Conservation (phyloP, 2,888 invertebrate species). For the Ecdyonurus torrentis region DNA sequence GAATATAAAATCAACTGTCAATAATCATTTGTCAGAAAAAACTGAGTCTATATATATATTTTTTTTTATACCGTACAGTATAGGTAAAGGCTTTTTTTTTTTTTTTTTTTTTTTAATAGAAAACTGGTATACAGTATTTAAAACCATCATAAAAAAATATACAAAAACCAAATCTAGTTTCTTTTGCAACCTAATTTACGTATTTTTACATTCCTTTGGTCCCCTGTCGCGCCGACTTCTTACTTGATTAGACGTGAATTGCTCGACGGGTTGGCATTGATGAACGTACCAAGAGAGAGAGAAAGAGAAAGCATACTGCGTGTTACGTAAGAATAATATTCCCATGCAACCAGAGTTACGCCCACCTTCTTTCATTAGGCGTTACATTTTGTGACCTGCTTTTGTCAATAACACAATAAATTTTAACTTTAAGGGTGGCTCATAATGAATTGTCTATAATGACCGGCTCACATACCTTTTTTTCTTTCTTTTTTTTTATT, state of each 20-base stretch:
- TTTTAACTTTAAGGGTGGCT: not conserved
- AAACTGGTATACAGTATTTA: too few species aligned
- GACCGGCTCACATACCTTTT: not conserved
- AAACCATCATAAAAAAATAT: too few species aligned
- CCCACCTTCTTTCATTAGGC: not conserved
- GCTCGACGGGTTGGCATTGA: not conserved
- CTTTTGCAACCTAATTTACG: too few species aligned
- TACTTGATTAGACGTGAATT: not conserved
- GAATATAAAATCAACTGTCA: too few species aligned
- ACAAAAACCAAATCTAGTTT: too few species aligned
- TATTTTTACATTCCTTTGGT: too few species aligned
- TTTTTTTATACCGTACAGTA: too few species aligned
- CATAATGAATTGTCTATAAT: not conserved
- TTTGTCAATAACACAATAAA: not conserved
- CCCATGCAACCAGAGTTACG: not conserved
- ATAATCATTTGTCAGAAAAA: too few species aligned
- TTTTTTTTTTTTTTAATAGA: too few species aligned
- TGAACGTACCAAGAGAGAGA: not conserved
- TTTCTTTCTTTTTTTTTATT: too few species aligned
- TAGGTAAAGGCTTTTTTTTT: too few species aligned
- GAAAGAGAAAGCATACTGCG: not conserved
- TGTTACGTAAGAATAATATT: not conserved
- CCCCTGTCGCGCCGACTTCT: not conserved
- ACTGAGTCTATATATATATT: too few species aligned
- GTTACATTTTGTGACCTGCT: not conserved